Evolutionary conservation across 1,140 invertebrate species (phyloP), one percentile per base, ranked within the genome.

Genomic region (Muscidifurax raptorellus): DNA sequence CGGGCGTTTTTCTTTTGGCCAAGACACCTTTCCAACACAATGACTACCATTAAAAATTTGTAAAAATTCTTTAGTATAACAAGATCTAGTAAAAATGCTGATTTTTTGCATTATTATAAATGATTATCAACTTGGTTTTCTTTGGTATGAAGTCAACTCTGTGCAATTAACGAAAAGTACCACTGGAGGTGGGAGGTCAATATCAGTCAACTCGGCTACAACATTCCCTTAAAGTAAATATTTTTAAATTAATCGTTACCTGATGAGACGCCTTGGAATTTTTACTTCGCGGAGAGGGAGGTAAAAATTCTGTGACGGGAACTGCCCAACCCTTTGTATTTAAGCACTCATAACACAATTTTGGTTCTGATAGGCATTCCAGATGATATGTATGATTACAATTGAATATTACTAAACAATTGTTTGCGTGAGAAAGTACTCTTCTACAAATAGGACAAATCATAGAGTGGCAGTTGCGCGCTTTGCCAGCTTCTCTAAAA

Each of bases 351-450:
- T 91, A 92, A 86, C 92, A 93, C 27, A 89, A 86, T 85, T 90
- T 93, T n/a, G 90, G 85, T 86, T 92, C 92, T 12, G 90, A 88
- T 18, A 93, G 80, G 86, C 92, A 93, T 76, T 91, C 87, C 4
- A 87, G 82, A 74, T 93, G 92, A 88, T 90, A 93, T 52, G 91
- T 90, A 87, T 93, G 92, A 76, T 91, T 92, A 83, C 92, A 93
- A 84, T 88, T 89, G 52, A 93, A 93, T 66, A 93, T 86, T 25
- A 91, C 88, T 64, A 90, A 87, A 67, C 90, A 92, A 86, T 93
- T 89, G 9, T 88, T 85, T 79, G 88, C 89, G 25, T 92, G 86
- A 22, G 89, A 90, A 44, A 93, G 87, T 59, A 88, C 79, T 87
- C 89, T 90, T 85, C 92, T 89, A 75, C 92, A 93, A 72, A 93